Evolutionary conservation across 2,113 vertebrate genomes (phyloP), one percentile per base, ranked within the genome.

Genomic region (Phodopus roborovskii): DNA sequence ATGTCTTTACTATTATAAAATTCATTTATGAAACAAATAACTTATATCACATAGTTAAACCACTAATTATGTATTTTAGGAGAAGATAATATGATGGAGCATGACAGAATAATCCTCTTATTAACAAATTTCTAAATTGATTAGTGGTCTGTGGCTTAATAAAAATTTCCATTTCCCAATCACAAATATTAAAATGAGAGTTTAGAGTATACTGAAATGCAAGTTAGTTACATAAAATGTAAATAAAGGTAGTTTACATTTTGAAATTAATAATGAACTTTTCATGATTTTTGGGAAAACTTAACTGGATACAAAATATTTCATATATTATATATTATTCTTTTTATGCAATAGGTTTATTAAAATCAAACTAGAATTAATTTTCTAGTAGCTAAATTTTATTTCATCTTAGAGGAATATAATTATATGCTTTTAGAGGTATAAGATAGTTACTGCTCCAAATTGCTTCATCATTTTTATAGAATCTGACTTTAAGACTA

Each of bases 31-130:
- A 90, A 73, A 24, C 4, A 70, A 60, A 66, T 28, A 62, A 82
- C 90, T 96, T 91, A 15, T 39, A 83, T 87, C 77, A 94, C 4
- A 6, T 87, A 94, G 71, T 94, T 30, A 93, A 92, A 84, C 86
- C 39, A 96, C 93, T 91, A 90, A 93, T 95, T 96, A 88, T 71
- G 22, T 53, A 87, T 92, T 83, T 36, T 84, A 88, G 22, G 26
- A 58, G 16, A 95, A 73, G n/a, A 56, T 71, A 78, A 85, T 42
- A 79, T 36, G 33, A 30, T 88, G 42, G 64, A 73, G 53, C 26
- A 22, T 64, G 73, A 66, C 28, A 64, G 4, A 48, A 79, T 71
- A 58, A 42, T 87, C 50, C 78, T 58, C 56, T 95, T 15, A 92
- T 45, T 15, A 56, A 13, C 1, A 86, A 36, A 71, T 81, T 84